Percentiles rank a stretch among this genome's conserved stretches.
These are phyloP conservation scores for Alligator sinensis DNA, from an alignment of 2,113 vertebrate species.

Conservation along the genomic window DNA sequence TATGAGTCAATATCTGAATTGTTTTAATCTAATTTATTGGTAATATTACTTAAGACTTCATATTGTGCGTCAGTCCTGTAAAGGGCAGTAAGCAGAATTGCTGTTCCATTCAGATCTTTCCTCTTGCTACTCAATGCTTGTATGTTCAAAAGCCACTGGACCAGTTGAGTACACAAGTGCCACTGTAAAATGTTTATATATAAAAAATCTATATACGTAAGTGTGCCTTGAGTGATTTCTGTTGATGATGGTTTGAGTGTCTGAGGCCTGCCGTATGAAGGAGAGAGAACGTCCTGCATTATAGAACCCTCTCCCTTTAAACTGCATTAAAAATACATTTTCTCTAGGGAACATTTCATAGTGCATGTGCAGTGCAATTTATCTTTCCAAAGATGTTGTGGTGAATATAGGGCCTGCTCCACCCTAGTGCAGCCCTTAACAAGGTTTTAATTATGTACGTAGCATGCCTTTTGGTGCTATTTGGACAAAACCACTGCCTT, in stretches of 20 bases:
- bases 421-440: neutral
- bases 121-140: slow-evolving; percentile 27
- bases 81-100: slow-evolving; percentile 5
- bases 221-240: slow-evolving; percentile 55
- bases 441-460: neutral
- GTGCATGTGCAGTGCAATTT: neutral
- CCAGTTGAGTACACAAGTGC: slow-evolving; percentile 69
- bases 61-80: slow-evolving; percentile 20
- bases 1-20: slow-evolving; percentile 2
- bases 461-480: neutral
- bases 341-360: slow-evolving; percentile 54
- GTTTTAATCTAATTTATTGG: slow-evolving; percentile 49
- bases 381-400: neutral
- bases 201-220: slow-evolving; percentile 59
- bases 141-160: slow-evolving; percentile 71
- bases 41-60: slow-evolving; percentile 10
- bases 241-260: slow-evolving; percentile 68
- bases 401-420: neutral
- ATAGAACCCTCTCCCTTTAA: slow-evolving; percentile 66
- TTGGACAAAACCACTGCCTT: neutral
- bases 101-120: neutral
- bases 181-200: slow-evolving; percentile 55
- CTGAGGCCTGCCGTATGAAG: slow-evolving; percentile 71
- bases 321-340: slow-evolving; percentile 78
- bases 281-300: slow-evolving; percentile 74